phyloP scores from a whole-genome alignment of 2,113 vertebrate species.

The Laticauda laticaudata region DNA sequence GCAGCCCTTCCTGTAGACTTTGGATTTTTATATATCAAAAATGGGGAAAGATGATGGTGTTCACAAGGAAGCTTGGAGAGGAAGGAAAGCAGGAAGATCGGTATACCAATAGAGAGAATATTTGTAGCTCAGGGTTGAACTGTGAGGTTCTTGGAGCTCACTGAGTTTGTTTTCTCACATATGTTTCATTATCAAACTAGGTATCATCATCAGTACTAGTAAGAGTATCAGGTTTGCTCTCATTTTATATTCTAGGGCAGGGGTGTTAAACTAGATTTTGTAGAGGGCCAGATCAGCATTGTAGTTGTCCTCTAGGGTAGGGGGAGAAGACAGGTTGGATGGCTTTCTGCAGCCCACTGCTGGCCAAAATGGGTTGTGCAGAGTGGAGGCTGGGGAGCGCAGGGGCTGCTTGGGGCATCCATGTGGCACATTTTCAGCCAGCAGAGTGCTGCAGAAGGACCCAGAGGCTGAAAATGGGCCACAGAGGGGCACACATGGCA shows the following conservation, averaged over 20 bases:
- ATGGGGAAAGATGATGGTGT: background rate
- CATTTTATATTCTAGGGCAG: background rate
- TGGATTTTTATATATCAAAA: background rate
- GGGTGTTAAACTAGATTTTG: too few species aligned
- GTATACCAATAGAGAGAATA: background rate
- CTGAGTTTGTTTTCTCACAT: background rate
- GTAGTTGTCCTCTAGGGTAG: too few species aligned
- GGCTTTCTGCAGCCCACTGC: too few species aligned
- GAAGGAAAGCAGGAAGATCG: background rate
- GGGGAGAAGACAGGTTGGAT: too few species aligned
- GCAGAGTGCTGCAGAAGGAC: too few species aligned
- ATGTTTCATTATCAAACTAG: background rate
- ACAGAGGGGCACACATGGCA: too few species aligned
- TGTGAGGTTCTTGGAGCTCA: background rate
- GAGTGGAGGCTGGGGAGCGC: too few species aligned
- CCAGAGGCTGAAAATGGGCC: too few species aligned
- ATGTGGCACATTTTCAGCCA: too few species aligned
- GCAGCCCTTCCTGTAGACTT: background rate
- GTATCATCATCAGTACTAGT: background rate
- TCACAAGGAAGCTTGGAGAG: background rate
- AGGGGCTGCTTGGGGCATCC: too few species aligned
- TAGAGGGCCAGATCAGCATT: too few species aligned
- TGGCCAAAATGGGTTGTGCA: too few species aligned
- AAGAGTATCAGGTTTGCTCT: background rate
- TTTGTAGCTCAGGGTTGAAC: background rate